Conservation (phyloP, 2,888 invertebrate species). For the Lasioglossum oenotherae region DNA sequence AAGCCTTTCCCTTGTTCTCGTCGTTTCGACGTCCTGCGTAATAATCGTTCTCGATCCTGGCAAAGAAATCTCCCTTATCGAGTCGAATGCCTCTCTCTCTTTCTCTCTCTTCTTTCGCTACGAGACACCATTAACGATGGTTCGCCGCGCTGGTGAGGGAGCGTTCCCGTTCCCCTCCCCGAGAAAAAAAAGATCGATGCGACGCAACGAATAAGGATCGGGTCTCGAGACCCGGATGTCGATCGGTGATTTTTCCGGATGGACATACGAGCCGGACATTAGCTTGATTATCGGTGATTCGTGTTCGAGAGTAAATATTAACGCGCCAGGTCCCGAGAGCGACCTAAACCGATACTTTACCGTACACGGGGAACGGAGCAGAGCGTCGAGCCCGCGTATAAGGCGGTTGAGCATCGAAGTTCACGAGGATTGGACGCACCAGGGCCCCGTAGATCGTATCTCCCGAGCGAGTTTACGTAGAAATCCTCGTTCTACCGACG, state of each 20-base stretch:
- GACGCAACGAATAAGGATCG: not conserved
- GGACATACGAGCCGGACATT: not conserved
- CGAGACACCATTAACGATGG: conserved; percentile 21
- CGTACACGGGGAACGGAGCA: conserved; percentile 31
- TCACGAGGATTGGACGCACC: conserved; percentile 70
- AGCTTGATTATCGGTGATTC: conserved; percentile 6
- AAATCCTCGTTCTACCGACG: conserved; percentile 77
- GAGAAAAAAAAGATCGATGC: not conserved
- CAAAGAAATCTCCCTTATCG: conserved; percentile 24
- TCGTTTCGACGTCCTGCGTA: conserved; percentile 10
- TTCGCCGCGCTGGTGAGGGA: not conserved
- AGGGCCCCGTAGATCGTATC: conserved; percentile 78
- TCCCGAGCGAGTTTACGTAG: conserved; percentile 81
- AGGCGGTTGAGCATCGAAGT: conserved; percentile 73
- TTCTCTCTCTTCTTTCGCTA: not conserved
- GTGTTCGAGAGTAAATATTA: conserved; percentile 27
- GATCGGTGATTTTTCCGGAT: not conserved
- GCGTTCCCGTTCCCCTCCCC: not conserved
- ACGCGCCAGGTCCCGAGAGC: conserved; percentile 63
- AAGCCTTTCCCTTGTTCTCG: not conserved
- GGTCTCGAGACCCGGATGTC: not conserved
- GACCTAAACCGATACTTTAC: conserved; percentile 68
- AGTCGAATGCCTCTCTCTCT: conserved; percentile 7
- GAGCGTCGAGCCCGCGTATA: conserved; percentile 53
- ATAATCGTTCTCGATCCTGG: conserved; percentile 17